Conservation (phyloP, 2,888 invertebrate genomes). For the Caenorhabditis drosophilae region DNA sequence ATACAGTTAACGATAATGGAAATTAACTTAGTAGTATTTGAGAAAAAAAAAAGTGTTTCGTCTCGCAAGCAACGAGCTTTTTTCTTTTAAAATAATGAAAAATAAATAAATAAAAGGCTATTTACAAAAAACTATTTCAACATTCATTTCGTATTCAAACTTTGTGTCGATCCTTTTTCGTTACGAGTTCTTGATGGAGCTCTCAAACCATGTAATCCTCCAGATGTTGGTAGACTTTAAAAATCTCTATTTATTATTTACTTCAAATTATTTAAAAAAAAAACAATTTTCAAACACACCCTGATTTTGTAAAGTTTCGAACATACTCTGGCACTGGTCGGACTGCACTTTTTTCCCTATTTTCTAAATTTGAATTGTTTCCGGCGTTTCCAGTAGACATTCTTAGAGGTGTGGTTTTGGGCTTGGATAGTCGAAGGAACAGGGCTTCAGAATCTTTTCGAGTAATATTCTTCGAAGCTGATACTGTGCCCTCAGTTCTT, state of each 20-base stretch:
- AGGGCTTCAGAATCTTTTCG: slow-evolving; percentile 6
- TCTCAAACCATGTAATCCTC: slow-evolving; percentile 35
- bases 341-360: slow-evolving; percentile 12
- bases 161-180: background rate
- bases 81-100: too few species aligned
- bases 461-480: background rate
- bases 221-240: slow-evolving; percentile 20
- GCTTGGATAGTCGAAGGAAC: slow-evolving; percentile 26
- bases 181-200: slow-evolving; percentile 28
- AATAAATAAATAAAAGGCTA: too few species aligned
- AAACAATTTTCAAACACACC: slow-evolving; percentile 1
- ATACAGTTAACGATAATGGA: too few species aligned
- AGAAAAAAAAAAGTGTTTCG: too few species aligned
- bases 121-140: too few species aligned
- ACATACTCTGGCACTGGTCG: slow-evolving; percentile 31
- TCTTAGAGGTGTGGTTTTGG: slow-evolving; percentile 16
- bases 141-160: too few species aligned
- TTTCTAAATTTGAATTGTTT: background rate
- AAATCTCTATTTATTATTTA: background rate
- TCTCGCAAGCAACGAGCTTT: too few species aligned
- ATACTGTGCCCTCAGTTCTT: too few species aligned
- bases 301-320: slow-evolving; percentile 12
- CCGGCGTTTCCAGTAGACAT: background rate
- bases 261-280: background rate
- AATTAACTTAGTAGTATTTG: too few species aligned